Evolutionary conservation across 37 sponge, comb jelly and placozoan species (phyloP), one percentile per base, ranked within the genome.

Genomic region (Halisarca cf. caerulea): DNA sequence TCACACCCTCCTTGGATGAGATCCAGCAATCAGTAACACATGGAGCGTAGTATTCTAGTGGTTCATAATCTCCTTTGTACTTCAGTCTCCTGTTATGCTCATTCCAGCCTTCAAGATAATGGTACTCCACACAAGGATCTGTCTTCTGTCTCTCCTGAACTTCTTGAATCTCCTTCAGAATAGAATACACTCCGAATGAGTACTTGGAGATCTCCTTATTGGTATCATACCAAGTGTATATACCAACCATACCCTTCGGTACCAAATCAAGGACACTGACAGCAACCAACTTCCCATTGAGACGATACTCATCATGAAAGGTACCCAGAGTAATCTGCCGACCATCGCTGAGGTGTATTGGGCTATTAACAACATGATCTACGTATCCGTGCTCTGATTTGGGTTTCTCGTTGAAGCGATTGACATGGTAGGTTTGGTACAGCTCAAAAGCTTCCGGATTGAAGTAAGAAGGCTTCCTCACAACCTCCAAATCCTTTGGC

Each of bases 71-170:
- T 27, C 95, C 90, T 55, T 97, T 97, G 89, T 97, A 97, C 4
- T 80, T 44, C 39, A 97, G 80, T 86, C 94, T 97, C 66, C 87
- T 82, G 77, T 97, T 97, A 55, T 66, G 73, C 5, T 58, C 66
- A 75, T 94, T 94, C 92, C 92, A 97, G 40, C 93, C 95, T 36
- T 94, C 92, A 14, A 97, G 82, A 79, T 97, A 97, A 79, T 97
- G 94, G 61, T 94, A 87, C 79, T 89, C 30, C 61, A 92, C 88
- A 23, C 80, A 35, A 3, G 95, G 88, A 55, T 92, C 88, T 6
- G 37, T 47, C 53, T 85, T 43, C 43, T 84, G 85, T 14, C 89
- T 64, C 18, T 85, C 14, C 71, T 64, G 83, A 20, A 92, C 92
- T 35, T 83, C 74, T 35, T 94, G 91, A 24, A 97, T 94, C 77